A percentile compares a stretch with the other conserved stretches of the same genome.
Conservation (phyloP, 2,888 invertebrate species). For the Halictus quadricinctus region DNA sequence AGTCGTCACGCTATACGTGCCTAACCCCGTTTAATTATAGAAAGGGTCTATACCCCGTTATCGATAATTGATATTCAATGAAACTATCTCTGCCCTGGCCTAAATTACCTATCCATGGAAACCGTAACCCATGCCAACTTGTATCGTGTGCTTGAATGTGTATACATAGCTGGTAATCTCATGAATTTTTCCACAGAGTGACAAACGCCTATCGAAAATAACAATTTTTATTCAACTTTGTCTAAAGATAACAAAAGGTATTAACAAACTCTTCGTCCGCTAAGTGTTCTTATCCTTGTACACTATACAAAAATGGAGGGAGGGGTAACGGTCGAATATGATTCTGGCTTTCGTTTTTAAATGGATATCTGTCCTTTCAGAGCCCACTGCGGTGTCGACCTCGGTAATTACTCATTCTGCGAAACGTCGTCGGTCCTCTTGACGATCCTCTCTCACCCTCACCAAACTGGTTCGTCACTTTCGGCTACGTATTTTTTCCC, state of each 20-base stretch:
- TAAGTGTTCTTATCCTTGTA: constrained; percentile 17
- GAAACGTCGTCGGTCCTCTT: constrained; percentile 64
- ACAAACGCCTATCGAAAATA: constrained; percentile 12
- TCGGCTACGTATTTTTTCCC: constrained; percentile 77
- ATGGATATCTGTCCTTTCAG: constrained; percentile 8
- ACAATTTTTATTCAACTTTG: constrained; percentile 25
- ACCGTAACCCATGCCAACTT: not conserved
- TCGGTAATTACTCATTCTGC: constrained; percentile 28
- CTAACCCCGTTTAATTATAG: constrained; percentile 34
- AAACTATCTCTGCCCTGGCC: not conserved
- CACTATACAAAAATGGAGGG: constrained; percentile 5
- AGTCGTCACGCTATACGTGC: not conserved
- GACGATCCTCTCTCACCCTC: constrained; percentile 68
- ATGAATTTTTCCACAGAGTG: not conserved
- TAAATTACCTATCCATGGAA: constrained; percentile 8
- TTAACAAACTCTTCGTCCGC: constrained; percentile 40
- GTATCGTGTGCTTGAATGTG: not conserved
- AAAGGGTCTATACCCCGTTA: constrained; percentile 38
- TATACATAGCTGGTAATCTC: too few species aligned
- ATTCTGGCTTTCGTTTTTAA: not conserved
- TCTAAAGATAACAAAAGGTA: constrained; percentile 23
- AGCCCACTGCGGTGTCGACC: constrained; percentile 2
- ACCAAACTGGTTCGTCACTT: constrained; percentile 72
- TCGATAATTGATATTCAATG: constrained; percentile 45
- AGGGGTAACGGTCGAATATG: constrained; percentile 8